phyloP scores from a whole-genome alignment of 2,113 vertebrate species.

The Notothenia rossii region DNA sequence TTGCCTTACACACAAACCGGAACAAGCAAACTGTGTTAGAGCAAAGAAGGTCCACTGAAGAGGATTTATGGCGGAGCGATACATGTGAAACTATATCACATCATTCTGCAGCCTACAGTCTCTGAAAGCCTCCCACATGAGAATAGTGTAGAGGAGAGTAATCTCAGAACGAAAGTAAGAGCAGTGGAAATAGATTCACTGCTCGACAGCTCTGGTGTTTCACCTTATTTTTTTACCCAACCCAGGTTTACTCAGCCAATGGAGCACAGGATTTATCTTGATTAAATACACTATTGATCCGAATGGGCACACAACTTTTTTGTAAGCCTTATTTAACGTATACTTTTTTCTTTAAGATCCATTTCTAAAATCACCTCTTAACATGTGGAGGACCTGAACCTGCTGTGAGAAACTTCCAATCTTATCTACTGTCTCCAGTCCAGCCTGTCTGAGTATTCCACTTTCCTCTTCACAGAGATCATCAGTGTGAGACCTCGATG shows the following conservation, averaged over 20 bases:
- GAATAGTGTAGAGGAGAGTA: constrained; percentile 38
- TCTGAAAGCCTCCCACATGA: constrained; percentile 54
- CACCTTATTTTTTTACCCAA: neutral
- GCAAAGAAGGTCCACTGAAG: constrained; percentile 1
- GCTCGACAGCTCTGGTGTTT: constrained; percentile 2
- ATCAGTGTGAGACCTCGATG: neutral
- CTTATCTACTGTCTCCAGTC: neutral
- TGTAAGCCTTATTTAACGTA: neutral
- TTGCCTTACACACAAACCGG: neutral
- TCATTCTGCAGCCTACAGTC: constrained; percentile 31
- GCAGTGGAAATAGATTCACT: constrained; percentile 38
- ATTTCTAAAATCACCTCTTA: neutral
- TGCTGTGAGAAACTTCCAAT: neutral
- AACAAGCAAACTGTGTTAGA: neutral
- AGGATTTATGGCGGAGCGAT: constrained; percentile 2
- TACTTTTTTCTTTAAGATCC: neutral
- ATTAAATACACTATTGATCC: neutral
- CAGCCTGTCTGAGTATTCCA: constrained; percentile 13
- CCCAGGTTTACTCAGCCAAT: neutral
- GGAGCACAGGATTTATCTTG: neutral
- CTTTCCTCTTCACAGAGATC: constrained; percentile 21
- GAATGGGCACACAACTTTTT: neutral
- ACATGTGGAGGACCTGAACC: neutral
- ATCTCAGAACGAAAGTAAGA: constrained; percentile 26
- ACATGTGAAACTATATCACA: neutral